phyloP scores from a whole-genome alignment of 2,113 vertebrate genomes.

The Psittacara wagleri region DNA sequence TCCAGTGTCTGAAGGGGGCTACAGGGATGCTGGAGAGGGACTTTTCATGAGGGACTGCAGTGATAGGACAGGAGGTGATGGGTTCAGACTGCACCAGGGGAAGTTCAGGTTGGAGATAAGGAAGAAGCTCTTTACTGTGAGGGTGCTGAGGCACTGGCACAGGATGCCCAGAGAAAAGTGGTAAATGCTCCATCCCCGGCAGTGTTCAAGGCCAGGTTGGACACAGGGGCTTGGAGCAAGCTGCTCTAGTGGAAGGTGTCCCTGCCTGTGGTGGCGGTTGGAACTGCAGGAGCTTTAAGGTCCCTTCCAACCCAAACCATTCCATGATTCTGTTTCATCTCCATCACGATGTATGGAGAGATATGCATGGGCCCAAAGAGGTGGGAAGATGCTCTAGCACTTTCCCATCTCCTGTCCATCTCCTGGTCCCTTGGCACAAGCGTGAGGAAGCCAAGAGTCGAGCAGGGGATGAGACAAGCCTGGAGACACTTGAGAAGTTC shows the following conservation, averaged over 20 bases:
- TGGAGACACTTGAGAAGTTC: slow-evolving; percentile 26
- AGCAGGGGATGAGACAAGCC: not conserved
- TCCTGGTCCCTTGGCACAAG: not conserved
- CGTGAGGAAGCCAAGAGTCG: fast-evolving
- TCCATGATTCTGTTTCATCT: not conserved
- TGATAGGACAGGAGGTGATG: too few species aligned
- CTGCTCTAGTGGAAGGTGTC: not conserved
- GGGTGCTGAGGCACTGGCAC: too few species aligned
- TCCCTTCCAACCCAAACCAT: not conserved
- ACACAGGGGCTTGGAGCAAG: not conserved
- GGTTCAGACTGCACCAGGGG: too few species aligned
- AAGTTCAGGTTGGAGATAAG: too few species aligned
- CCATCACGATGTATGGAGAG: fast-evolving
- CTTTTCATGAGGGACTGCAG: too few species aligned
- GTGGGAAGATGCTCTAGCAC: not conserved
- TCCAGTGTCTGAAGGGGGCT: too few species aligned
- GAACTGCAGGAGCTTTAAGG: not conserved
- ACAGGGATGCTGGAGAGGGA: too few species aligned
- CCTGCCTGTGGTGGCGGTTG: not conserved
- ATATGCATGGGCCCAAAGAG: not conserved
- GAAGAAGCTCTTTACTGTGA: too few species aligned
- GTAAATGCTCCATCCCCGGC: too few species aligned
- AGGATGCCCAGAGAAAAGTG: too few species aligned
- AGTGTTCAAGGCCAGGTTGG: not conserved
- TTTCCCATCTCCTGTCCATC: not conserved